A percentile compares a stretch with the other conserved stretches of the same genome.
phyloP scores from a whole-genome alignment of 2,888 invertebrate genomes.

The Argynnis bischoffii region DNA sequence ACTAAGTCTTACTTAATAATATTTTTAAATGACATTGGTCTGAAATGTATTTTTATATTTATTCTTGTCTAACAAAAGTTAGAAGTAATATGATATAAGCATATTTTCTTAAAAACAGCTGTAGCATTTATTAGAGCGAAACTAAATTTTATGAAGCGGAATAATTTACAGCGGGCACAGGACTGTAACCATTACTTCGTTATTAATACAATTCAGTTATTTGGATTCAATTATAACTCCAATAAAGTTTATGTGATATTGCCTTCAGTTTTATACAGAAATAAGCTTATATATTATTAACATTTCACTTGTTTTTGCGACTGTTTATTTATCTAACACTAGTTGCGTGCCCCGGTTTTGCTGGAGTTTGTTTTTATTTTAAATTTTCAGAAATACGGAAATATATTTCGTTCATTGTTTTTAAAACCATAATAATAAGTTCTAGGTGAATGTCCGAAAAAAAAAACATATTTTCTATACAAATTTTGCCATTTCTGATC shows the following conservation, averaged over 20 bases:
- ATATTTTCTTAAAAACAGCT: conserved; percentile 28
- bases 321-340: too few species aligned
- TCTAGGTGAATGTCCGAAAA: too few species aligned
- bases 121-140: conserved; percentile 33
- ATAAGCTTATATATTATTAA: not conserved
- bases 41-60: not conserved
- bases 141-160: conserved; percentile 36
- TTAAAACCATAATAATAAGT: too few species aligned
- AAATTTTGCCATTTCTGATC: too few species aligned
- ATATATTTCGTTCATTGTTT: too few species aligned
- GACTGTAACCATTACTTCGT: conserved; percentile 38
- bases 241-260: conserved; percentile 34
- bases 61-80: not conserved
- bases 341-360: too few species aligned
- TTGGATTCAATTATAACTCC: conserved; percentile 47
- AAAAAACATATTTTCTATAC: too few species aligned
- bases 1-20: too few species aligned
- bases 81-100: conserved; percentile 16
- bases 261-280: conserved; percentile 7
- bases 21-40: too few species aligned
- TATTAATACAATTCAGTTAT: conserved; percentile 44
- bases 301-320: too few species aligned
- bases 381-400: too few species aligned
- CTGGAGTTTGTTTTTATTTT: too few species aligned
- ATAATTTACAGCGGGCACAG: conserved; percentile 37